Evolutionary conservation across 2,888 invertebrate species (phyloP).

Genomic region (Luperina nickerlii): DNA sequence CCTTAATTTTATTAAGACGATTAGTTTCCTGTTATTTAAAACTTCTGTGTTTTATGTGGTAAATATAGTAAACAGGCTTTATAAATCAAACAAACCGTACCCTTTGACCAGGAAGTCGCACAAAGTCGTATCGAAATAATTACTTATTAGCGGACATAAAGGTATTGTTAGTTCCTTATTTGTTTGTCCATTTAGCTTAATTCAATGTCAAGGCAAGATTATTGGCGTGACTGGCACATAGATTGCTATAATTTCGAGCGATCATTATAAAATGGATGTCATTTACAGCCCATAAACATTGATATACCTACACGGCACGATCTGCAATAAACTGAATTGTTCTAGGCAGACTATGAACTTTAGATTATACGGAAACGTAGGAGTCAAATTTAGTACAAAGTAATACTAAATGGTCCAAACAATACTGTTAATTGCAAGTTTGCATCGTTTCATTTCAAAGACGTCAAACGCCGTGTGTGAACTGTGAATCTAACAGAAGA

Average conservation of each 20-base stretch:
- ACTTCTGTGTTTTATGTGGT: neutral
- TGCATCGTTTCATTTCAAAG: neutral
- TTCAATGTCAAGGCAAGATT: conserved; percentile 52
- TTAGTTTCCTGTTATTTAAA: conserved; percentile 15
- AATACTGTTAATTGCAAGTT: neutral
- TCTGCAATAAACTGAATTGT: conserved; percentile 16
- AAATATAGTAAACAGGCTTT: conserved; percentile 30
- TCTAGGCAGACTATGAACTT: neutral
- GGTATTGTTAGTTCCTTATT: conserved; percentile 57
- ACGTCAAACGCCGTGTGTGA: neutral
- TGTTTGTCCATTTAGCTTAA: conserved; percentile 42
- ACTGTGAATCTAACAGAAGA: neutral
- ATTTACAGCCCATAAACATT: conserved; percentile 7
- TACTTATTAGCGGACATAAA: conserved; percentile 33
- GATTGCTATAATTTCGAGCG: conserved; percentile 25
- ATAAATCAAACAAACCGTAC: conserved; percentile 25
- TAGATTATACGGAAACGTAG: conserved; percentile 1
- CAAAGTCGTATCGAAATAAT: conserved; percentile 35
- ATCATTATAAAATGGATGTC: conserved; percentile 13
- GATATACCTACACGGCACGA: neutral
- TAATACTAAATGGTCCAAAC: neutral
- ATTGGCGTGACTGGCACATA: conserved; percentile 21
- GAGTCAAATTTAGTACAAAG: neutral
- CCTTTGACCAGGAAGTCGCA: conserved; percentile 61
- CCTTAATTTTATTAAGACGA: conserved; percentile 24